Percentiles rank a stretch among this genome's conserved stretches.
Evolutionary conservation across 2,888 invertebrate species (phyloP).

Genomic region (Erynnis tages): DNA sequence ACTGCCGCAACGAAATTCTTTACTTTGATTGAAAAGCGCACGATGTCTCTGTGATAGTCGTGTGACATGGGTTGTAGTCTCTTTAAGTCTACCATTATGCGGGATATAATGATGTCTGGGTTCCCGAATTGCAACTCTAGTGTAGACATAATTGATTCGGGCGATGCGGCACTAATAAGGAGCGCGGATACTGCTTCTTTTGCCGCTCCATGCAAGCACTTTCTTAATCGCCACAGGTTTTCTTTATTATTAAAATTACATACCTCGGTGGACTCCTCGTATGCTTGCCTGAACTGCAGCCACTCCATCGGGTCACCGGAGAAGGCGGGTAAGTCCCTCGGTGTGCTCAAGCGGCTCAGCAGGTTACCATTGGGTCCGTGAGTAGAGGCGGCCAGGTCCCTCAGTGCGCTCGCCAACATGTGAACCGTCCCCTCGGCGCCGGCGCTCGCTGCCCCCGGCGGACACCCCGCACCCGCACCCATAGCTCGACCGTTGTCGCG

Average conservation of each 20-base stretch:
- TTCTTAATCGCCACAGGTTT: conserved; percentile 37
- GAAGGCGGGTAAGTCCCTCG: conserved; percentile 31
- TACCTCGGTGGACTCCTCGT: background rate
- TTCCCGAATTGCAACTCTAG: conserved; percentile 36
- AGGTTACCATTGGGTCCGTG: no score
- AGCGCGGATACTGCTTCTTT: conserved; percentile 35
- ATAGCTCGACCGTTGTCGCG: no score
- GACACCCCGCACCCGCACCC: no score
- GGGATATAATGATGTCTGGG: conserved; percentile 31
- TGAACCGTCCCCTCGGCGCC: no score
- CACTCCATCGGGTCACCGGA: conserved; percentile 3
- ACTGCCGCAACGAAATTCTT: conserved; percentile 30
- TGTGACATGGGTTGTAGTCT: conserved; percentile 4
- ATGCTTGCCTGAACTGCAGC: background rate
- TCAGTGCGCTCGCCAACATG: no score
- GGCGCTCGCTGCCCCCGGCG: no score
- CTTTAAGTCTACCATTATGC: background rate
- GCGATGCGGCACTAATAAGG: conserved; percentile 31
- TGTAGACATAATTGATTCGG: conserved; percentile 31
- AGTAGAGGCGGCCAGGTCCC: no score
- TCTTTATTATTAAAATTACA: conserved; percentile 27
- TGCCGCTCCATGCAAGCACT: conserved; percentile 35
- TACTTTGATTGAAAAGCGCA: conserved; percentile 33
- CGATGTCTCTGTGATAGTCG: conserved; percentile 34
- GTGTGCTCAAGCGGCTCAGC: conserved; percentile 31